phyloP scores from a whole-genome alignment of 2,113 vertebrate species.

The Glareola pratincola region DNA sequence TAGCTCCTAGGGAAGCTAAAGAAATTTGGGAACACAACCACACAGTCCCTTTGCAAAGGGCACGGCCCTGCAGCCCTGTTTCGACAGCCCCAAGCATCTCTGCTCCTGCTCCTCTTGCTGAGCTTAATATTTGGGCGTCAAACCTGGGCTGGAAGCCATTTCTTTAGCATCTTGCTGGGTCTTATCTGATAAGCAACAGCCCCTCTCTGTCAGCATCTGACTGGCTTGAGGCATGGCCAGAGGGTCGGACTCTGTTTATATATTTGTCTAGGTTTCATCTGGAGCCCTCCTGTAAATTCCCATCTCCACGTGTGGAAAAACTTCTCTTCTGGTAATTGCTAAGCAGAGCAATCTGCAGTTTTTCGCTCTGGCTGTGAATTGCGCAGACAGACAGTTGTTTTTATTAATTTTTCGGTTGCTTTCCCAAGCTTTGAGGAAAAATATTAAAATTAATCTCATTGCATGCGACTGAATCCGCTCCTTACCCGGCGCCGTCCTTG shows the following conservation, averaged over 20 bases:
- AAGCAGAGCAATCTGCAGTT: neutral
- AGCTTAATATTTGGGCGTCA: neutral
- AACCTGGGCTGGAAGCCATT: neutral
- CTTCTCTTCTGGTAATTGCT: neutral
- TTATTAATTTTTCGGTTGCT: neutral
- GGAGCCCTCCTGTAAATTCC: neutral
- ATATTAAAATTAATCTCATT: neutral
- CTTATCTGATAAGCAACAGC: neutral
- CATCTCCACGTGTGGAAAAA: neutral
- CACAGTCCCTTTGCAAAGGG: neutral
- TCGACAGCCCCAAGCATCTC: neutral
- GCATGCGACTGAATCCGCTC: rapidly evolving
- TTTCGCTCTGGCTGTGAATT: neutral
- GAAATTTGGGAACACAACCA: neutral
- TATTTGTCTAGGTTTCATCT: neutral
- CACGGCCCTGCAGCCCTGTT: neutral
- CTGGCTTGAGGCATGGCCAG: neutral
- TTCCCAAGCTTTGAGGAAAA: slow-evolving; percentile 17
- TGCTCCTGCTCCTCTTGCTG: neutral
- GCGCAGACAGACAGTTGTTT: neutral
- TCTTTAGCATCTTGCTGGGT: neutral
- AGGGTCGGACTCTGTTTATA: neutral
- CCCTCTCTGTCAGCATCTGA: neutral
- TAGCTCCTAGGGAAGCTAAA: neutral
- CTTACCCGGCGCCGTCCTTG: rapidly evolving